A percentile compares a stretch with the other conserved stretches of the same genome.
These are phyloP conservation scores for Desmodus rotundus DNA, from an alignment of 2,113 vertebrate species.

Conservation along the genomic window DNA sequence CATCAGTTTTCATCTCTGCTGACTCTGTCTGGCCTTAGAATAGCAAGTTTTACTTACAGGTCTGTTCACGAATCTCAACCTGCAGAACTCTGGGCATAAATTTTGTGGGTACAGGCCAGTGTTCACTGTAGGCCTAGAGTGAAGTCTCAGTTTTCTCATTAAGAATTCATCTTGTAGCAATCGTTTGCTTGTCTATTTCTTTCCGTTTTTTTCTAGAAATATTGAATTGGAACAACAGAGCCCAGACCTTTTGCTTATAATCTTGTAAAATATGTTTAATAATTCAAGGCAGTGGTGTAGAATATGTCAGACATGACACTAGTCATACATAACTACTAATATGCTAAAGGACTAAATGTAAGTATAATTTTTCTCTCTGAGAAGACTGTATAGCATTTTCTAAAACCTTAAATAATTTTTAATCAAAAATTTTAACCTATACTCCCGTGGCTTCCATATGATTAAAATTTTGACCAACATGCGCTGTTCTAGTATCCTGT, in stretches of 20 bases:
- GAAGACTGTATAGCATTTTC: neutral
- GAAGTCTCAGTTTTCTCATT: neutral
- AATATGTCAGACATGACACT: neutral
- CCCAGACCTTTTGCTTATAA: neutral
- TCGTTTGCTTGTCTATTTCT: neutral
- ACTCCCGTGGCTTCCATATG: neutral
- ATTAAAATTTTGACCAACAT: neutral
- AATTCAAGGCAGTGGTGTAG: neutral
- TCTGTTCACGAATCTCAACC: neutral
- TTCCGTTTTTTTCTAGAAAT: conserved; percentile 16
- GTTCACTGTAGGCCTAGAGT: neutral
- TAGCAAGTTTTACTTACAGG: neutral
- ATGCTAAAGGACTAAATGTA: neutral
- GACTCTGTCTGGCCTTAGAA: neutral
- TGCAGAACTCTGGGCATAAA: neutral
- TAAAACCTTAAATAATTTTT: neutral
- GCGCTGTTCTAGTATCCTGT: neutral
- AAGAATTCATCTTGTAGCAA: neutral
- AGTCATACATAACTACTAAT: neutral
- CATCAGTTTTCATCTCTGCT: neutral
- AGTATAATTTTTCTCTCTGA: neutral
- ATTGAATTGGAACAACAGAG: neutral
- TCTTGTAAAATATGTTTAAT: neutral
- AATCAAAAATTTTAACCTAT: neutral
- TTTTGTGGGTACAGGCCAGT: neutral